Conservation (phyloP, 2,113 vertebrate genomes). For the Alosa alosa region DNA sequence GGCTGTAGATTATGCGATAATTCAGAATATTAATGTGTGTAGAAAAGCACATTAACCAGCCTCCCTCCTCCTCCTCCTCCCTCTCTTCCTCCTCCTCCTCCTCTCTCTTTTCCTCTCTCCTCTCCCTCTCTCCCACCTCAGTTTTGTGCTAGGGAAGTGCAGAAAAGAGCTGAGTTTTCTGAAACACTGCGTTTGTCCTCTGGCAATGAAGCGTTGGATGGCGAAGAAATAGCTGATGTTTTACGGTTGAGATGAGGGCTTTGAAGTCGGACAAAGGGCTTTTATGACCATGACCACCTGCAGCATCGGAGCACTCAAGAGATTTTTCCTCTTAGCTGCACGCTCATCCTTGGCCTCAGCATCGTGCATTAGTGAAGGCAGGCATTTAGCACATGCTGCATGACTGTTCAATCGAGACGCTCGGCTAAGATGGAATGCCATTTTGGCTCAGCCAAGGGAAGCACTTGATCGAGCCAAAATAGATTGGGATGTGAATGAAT, state of each 20-base stretch:
- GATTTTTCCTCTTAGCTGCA: not conserved
- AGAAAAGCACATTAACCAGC: constrained; percentile 27
- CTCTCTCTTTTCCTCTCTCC: not conserved
- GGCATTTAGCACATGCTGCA: not conserved
- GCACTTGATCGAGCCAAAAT: not conserved
- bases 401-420: not conserved
- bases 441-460: not conserved
- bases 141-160: not conserved
- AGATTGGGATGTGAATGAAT: not conserved
- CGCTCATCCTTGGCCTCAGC: not conserved
- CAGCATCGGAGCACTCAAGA: not conserved
- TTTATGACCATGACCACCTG: constrained; percentile 31
- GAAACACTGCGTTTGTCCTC: constrained; percentile 36
- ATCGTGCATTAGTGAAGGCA: constrained; percentile 11
- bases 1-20: constrained; percentile 22
- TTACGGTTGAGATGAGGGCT: constrained; percentile 33
- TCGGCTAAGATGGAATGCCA: not conserved
- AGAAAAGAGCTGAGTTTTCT: constrained; percentile 31
- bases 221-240: constrained; percentile 28
- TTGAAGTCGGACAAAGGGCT: constrained; percentile 39
- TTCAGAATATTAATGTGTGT: constrained; percentile 36
- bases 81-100: no score
- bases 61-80: not conserved
- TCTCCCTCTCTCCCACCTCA: not conserved
- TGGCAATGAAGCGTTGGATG: constrained; percentile 5